phyloP scores from a whole-genome alignment of 2,888 invertebrate genomes.

The Platycheirus albimanus region DNA sequence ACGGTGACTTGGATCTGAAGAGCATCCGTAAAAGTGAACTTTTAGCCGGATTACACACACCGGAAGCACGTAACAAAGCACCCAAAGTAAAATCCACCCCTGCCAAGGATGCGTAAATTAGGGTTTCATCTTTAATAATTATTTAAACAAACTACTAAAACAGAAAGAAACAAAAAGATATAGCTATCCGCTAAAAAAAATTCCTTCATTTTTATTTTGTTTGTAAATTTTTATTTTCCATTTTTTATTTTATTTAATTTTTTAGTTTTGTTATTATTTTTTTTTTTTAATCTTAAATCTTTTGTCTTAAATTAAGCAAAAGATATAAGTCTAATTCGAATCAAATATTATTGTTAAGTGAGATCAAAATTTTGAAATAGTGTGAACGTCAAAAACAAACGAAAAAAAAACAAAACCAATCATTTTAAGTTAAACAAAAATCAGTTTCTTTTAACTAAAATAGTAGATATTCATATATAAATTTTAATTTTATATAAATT shows the following conservation, averaged over 20 bases:
- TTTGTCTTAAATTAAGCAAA: constrained; percentile 68
- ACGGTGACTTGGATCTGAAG: constrained; percentile 97
- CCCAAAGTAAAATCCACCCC: constrained; percentile 82
- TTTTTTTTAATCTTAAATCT: constrained; percentile 32
- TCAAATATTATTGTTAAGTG: constrained; percentile 64
- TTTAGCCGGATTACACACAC: constrained; percentile 88
- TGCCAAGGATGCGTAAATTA: constrained; percentile 81
- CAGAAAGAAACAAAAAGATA: constrained; percentile 17
- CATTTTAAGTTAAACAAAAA: constrained; percentile 35
- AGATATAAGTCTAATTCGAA: constrained; percentile 53
- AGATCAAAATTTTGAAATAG: constrained; percentile 28
- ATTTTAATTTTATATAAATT: constrained; percentile 69
- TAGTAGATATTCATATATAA: constrained; percentile 56
- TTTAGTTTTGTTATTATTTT: constrained; percentile 44
- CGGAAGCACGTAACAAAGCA: constrained; percentile 82
- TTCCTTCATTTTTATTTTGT: constrained; percentile 38
- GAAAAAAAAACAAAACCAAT: constrained; percentile 26
- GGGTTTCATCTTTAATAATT: constrained; percentile 48
- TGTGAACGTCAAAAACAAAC: not conserved
- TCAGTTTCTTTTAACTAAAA: constrained; percentile 58
- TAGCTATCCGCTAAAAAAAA: constrained; percentile 35
- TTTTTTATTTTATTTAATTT: constrained; percentile 37
- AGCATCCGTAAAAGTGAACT: constrained; percentile 97
- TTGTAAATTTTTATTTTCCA: constrained; percentile 52
- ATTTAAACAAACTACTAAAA: constrained; percentile 42